A percentile compares a stretch with the other conserved stretches of the same genome.
Evolutionary conservation across 2,113 vertebrate species (phyloP).

Genomic region (Caranx melampygus): DNA sequence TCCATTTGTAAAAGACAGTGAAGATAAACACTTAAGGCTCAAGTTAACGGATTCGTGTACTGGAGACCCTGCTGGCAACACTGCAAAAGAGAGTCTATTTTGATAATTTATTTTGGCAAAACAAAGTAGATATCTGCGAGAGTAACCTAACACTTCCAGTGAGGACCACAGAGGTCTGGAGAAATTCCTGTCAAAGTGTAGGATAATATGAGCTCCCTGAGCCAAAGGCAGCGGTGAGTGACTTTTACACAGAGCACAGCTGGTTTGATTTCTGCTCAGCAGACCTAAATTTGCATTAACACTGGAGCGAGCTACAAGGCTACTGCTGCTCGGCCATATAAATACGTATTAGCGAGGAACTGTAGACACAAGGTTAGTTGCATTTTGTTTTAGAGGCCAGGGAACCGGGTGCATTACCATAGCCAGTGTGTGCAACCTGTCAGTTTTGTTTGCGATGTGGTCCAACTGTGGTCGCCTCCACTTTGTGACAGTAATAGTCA

Average conservation of each 20-base stretch:
- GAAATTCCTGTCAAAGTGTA: conserved; percentile 44
- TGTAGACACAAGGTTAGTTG: not conserved
- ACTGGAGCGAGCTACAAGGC: not conserved
- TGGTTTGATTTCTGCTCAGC: conserved; percentile 25
- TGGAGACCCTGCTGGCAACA: conserved; percentile 26
- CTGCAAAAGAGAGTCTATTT: conserved; percentile 34
- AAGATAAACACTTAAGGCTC: conserved; percentile 31
- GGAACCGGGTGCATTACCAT: not conserved
- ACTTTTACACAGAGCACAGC: conserved; percentile 21
- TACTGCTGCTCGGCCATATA: conserved; percentile 7
- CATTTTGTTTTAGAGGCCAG: not conserved
- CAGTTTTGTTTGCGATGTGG: not conserved
- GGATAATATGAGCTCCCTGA: conserved; percentile 24
- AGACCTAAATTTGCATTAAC: conserved; percentile 15
- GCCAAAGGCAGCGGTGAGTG: conserved; percentile 31
- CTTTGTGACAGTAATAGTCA: not conserved
- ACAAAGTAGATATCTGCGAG: conserved; percentile 31
- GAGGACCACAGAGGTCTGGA: conserved; percentile 38
- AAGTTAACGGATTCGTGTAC: conserved; percentile 38
- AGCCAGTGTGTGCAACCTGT: not conserved
- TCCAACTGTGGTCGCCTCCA: not conserved
- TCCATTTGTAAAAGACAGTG: conserved; percentile 9
- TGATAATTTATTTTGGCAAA: conserved; percentile 36
- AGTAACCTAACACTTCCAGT: conserved; percentile 39
- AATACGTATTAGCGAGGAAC: conserved; percentile 5